A percentile compares a stretch with the other conserved stretches of the same genome.
Evolutionary conservation across 2,888 invertebrate genomes (phyloP).

Genomic region (Tenthredo livida): DNA sequence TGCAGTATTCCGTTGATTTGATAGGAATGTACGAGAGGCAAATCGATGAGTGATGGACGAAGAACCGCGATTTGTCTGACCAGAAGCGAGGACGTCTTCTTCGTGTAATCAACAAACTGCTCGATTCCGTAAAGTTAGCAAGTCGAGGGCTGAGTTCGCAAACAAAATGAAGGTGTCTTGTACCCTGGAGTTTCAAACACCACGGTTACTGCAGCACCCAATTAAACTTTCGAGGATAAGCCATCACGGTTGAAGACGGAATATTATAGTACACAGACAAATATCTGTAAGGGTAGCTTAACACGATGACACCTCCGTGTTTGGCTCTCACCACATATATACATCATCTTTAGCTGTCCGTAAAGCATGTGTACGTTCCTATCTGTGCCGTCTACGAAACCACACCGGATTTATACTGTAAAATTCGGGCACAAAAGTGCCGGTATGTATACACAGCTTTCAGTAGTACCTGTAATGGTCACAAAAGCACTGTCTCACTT

Average conservation of each 20-base stretch:
- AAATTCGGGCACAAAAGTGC: background rate
- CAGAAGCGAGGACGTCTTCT: background rate
- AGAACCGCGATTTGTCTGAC: background rate
- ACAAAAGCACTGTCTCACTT: background rate
- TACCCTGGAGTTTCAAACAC: background rate
- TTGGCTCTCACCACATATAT: background rate
- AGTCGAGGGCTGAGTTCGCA: background rate
- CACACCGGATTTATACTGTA: background rate
- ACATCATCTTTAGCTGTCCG: background rate
- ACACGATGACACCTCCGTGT: background rate
- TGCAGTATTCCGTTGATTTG: background rate
- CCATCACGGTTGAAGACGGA: background rate
- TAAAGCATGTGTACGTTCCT: background rate
- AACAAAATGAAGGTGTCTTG: background rate
- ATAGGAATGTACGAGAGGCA: background rate
- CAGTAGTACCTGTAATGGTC: background rate
- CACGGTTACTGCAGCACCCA: slow-evolving; percentile 3
- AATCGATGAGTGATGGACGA: background rate
- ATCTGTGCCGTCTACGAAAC: background rate
- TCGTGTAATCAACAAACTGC: background rate
- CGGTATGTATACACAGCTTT: background rate
- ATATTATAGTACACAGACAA: background rate
- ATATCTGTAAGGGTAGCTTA: background rate
- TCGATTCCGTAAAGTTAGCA: background rate
- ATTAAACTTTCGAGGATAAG: background rate